phyloP scores from a whole-genome alignment of 2,797 vertebrate genomes.

The Acanthis flammea region DNA sequence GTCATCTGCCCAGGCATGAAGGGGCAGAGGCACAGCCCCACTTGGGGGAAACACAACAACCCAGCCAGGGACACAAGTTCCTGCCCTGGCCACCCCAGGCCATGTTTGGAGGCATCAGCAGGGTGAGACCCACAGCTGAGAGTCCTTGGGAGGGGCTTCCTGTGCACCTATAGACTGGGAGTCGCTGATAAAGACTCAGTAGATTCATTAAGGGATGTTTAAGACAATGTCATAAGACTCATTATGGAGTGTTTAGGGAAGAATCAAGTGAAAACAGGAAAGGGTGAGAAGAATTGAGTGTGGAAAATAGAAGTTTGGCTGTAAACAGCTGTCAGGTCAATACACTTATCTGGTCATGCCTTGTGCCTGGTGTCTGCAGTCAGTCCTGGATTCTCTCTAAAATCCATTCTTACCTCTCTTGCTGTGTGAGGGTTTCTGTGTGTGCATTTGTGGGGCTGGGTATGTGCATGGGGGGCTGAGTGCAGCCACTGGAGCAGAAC shows the following conservation, averaged over 20 bases:
- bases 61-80: fast-evolving
- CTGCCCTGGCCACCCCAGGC: not conserved
- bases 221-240: not conserved
- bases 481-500: not conserved
- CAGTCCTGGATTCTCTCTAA: not conserved
- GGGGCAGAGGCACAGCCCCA: fast-evolving
- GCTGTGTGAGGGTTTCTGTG: not conserved
- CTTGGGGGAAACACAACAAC: not conserved
- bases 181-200: not conserved
- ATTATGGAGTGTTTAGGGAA: not conserved
- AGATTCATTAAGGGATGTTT: not conserved
- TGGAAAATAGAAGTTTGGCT: not conserved
- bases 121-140: fast-evolving
- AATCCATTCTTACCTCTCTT: not conserved
- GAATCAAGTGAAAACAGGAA: not conserved
- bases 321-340: not conserved
- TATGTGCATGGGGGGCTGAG: fast-evolving
- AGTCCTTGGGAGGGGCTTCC: not conserved
- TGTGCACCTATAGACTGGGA: not conserved
- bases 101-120: not conserved
- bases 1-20: fast-evolving
- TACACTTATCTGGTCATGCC: too few species aligned
- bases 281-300: not conserved
- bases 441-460: fast-evolving
- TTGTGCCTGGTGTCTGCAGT: not conserved